These are phyloP conservation scores for Strigamia crassipes DNA, from an alignment of 2,888 invertebrate species.

Conservation along the genomic window DNA sequence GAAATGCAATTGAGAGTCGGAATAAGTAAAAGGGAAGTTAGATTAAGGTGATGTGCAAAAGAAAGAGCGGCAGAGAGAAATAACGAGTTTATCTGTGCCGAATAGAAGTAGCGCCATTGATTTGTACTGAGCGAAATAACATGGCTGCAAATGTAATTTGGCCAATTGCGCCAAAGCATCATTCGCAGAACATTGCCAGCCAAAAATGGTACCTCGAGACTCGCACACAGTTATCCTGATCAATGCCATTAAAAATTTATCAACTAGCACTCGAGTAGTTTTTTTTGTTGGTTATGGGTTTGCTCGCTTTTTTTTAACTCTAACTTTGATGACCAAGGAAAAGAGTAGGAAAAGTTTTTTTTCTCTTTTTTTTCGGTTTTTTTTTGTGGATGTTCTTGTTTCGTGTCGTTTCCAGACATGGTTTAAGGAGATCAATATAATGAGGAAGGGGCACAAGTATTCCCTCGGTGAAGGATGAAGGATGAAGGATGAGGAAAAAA, in stretches of 20 bases:
- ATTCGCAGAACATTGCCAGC: constrained; percentile 21
- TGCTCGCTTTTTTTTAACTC: neutral
- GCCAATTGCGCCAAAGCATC: constrained; percentile 14
- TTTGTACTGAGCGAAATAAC: constrained; percentile 12
- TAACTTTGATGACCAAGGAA: constrained; percentile 6
- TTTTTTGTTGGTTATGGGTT: constrained; percentile 5
- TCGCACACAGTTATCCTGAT: constrained; percentile 4
- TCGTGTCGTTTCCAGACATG: constrained; percentile 10
- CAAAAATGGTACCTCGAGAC: constrained; percentile 6
- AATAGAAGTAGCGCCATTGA: constrained; percentile 7
- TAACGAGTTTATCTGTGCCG: constrained; percentile 11
- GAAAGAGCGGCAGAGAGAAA: neutral
- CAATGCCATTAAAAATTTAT: constrained; percentile 16
- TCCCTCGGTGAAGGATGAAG: neutral
- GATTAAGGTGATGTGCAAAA: constrained; percentile 16
- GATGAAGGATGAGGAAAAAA: neutral
- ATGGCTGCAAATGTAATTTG: constrained; percentile 21
- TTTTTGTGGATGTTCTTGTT: neutral
- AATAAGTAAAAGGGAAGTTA: constrained; percentile 17
- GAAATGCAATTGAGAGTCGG: constrained; percentile 21
- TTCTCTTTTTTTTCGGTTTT: neutral
- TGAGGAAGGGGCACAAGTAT: neutral
- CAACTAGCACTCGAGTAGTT: constrained; percentile 11
- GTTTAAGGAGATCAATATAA: constrained; percentile 5
- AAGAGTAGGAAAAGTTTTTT: neutral